Evolutionary conservation across 2,888 invertebrate species (phyloP).

Genomic region (Platerodrilus igneus): DNA sequence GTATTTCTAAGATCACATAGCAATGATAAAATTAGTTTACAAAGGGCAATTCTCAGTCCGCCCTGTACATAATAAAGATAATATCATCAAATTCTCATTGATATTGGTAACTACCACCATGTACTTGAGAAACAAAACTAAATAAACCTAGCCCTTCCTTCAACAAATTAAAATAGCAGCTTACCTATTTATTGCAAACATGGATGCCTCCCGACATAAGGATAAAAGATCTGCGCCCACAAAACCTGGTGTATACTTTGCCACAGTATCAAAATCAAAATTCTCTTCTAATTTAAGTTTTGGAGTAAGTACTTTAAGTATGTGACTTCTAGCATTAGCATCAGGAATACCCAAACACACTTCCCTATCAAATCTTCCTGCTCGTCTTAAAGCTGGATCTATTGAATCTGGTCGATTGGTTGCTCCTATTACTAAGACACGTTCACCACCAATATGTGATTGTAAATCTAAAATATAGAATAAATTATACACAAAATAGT

Average conservation of each 20-base stretch:
- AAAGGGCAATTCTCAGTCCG: no score
- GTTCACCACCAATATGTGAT: slow-evolving; percentile 52
- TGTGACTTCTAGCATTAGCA: slow-evolving; percentile 72
- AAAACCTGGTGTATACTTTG: slow-evolving; percentile 88
- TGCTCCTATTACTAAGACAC: slow-evolving; percentile 87
- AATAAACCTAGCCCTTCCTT: no score
- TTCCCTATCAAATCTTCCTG: slow-evolving; percentile 92
- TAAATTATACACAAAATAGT: no score
- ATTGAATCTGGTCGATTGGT: slow-evolving; percentile 90
- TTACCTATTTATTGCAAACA: slow-evolving; percentile 74
- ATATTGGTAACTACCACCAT: no score
- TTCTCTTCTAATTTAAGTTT: slow-evolving; percentile 64
- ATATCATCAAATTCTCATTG: no score
- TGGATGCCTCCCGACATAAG: slow-evolving; percentile 81
- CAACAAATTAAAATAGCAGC: no score
- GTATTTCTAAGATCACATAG: no score
- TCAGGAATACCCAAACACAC: slow-evolving; percentile 92
- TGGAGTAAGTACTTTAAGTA: slow-evolving; percentile 68
- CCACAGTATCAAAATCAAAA: slow-evolving; percentile 69
- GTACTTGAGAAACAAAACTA: no score
- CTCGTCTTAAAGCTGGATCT: slow-evolving; percentile 86
- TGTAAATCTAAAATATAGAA: slow-evolving; percentile 50
- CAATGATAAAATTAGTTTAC: no score
- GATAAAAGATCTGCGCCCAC: slow-evolving; percentile 92
- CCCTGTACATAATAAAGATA: no score